phyloP scores from a whole-genome alignment of 2,888 invertebrate genomes.

The Watsonalla binaria region DNA sequence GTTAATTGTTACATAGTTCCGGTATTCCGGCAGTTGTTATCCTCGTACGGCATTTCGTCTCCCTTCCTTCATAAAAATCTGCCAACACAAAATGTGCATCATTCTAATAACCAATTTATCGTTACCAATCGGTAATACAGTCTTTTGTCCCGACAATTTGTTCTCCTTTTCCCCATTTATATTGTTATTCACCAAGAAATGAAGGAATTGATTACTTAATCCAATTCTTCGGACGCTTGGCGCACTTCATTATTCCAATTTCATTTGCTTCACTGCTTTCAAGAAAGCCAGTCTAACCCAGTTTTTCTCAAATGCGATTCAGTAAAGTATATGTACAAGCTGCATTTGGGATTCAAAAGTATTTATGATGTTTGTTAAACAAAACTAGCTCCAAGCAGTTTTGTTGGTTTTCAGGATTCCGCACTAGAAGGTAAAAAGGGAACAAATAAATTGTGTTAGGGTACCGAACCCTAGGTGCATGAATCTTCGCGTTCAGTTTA shows the following conservation, averaged over 20 bases:
- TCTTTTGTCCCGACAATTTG: slow-evolving; percentile 14
- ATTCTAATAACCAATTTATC: background rate
- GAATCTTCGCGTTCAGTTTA: too few relatives aligned
- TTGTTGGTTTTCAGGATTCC: too few relatives aligned
- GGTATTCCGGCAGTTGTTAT: too few relatives aligned
- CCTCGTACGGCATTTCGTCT: background rate
- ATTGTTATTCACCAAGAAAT: slow-evolving; percentile 27
- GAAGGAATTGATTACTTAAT: slow-evolving; percentile 38
- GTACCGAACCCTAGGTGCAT: too few relatives aligned
- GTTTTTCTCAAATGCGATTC: slow-evolving; percentile 8
- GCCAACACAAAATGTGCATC: background rate
- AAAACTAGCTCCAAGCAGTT: too few relatives aligned
- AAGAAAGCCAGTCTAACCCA: slow-evolving; percentile 10
- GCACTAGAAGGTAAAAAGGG: too few relatives aligned
- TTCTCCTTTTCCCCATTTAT: slow-evolving; percentile 22
- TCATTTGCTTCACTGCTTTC: slow-evolving; percentile 18
- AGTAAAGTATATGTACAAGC: slow-evolving; percentile 3
- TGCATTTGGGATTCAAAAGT: too few relatives aligned
- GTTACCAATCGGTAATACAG: slow-evolving; percentile 1
- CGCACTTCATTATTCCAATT: slow-evolving; percentile 30
- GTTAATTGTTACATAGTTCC: too few relatives aligned
- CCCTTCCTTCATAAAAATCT: background rate
- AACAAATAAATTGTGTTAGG: too few relatives aligned
- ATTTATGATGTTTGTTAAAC: too few relatives aligned
- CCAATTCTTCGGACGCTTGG: slow-evolving; percentile 30